Conservation (phyloP, 2,888 invertebrate species). For the Agonopterix heracliana region DNA sequence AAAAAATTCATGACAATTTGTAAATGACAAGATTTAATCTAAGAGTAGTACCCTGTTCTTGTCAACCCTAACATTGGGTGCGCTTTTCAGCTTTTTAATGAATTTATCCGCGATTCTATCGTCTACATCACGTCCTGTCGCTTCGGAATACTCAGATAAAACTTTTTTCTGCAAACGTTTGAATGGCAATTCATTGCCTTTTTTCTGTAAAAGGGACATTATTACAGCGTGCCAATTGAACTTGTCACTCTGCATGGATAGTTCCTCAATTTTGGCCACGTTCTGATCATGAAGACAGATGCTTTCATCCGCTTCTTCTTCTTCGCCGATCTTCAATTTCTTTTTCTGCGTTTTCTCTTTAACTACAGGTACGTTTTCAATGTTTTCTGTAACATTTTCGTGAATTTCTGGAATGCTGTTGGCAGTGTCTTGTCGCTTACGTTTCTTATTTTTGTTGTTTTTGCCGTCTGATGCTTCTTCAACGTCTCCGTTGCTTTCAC, state of each 20-base stretch:
- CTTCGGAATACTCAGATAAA: conserved; percentile 76
- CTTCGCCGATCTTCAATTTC: conserved; percentile 48
- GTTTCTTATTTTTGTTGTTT: conserved; percentile 55
- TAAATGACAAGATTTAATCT: background rate
- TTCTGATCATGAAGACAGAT: conserved; percentile 64
- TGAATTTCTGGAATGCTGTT: conserved; percentile 31
- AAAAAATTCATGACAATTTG: no score
- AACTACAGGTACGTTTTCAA: conserved; percentile 26
- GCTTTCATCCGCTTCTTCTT: conserved; percentile 48
- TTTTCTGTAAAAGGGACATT: conserved; percentile 63
- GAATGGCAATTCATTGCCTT: conserved; percentile 79
- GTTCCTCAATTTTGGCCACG: conserved; percentile 58
- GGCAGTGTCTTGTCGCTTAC: conserved; percentile 60
- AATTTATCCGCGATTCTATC: conserved; percentile 83
- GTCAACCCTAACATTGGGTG: conserved; percentile 77
- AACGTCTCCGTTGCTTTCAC: conserved; percentile 34
- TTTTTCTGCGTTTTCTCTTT: conserved; percentile 48
- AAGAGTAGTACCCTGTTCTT: conserved; percentile 76
- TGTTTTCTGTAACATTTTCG: conserved; percentile 15
- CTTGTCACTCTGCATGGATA: conserved; percentile 30
- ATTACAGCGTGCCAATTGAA: conserved; percentile 73
- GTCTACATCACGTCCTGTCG: conserved; percentile 66
- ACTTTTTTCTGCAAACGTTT: conserved; percentile 88
- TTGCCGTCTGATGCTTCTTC: conserved; percentile 23
- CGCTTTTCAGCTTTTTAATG: conserved; percentile 82